Percentiles rank a stretch among this genome's conserved stretches.
These are phyloP conservation scores for Galeruca laticollis DNA, from an alignment of 2,888 invertebrate genomes.

Conservation along the genomic window DNA sequence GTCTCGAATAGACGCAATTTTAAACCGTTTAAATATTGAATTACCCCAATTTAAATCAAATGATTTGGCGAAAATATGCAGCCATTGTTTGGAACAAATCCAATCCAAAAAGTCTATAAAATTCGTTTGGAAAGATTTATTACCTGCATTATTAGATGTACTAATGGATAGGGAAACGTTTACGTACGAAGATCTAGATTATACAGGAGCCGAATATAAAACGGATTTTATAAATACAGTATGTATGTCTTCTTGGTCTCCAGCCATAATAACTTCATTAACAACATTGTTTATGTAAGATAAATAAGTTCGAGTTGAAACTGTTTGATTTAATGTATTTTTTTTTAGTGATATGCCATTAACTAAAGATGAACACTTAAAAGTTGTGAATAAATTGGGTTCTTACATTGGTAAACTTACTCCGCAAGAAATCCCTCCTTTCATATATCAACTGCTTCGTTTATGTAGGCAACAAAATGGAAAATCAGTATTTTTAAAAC, in stretches of 20 bases:
- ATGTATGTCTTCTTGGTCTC: conserved; percentile 73
- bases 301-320: conserved; percentile 3
- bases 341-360: conserved; percentile 71
- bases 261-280: conserved; percentile 72
- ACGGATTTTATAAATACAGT: conserved; percentile 72
- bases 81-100: conserved; percentile 70
- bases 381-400: conserved; percentile 75
- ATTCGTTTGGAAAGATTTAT: conserved; percentile 76
- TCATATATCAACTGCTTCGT: conserved; percentile 76
- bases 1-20: conserved; percentile 66
- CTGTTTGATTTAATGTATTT: neutral
- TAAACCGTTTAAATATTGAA: conserved; percentile 68
- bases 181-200: conserved; percentile 71
- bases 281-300: conserved; percentile 77
- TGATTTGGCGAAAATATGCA: conserved; percentile 70
- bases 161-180: conserved; percentile 70
- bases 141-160: conserved; percentile 73
- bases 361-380: conserved; percentile 71
- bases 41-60: conserved; percentile 68
- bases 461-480: conserved; percentile 68
- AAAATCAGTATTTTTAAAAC: conserved; percentile 58
- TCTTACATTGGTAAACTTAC: conserved; percentile 71
- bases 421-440: conserved; percentile 74
- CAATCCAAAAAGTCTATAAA: conserved; percentile 68
- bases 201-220: conserved; percentile 73